A percentile compares a stretch with the other conserved stretches of the same genome.
Conservation (phyloP, 2,797 vertebrate genomes). For the Staurois parvus region DNA sequence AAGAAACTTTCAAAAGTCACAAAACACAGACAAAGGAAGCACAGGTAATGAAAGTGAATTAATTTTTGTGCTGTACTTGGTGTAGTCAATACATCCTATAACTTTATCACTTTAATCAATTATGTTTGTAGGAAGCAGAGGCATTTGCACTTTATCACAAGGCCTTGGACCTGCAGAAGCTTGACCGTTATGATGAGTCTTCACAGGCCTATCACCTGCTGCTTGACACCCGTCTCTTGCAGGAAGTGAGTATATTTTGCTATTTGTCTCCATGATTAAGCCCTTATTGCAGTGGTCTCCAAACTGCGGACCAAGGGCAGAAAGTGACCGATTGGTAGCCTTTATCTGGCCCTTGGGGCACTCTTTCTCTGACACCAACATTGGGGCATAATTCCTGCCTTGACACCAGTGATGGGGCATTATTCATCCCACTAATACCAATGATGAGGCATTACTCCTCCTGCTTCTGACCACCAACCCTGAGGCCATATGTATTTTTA, state of each 20-base stretch:
- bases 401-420: too few relatives aligned
- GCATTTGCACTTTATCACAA: slow-evolving; percentile 97
- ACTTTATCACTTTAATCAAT: slow-evolving; percentile 2
- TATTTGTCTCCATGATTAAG: too few relatives aligned
- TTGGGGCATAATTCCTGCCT: too few relatives aligned
- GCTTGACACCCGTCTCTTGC: slow-evolving; percentile 90
- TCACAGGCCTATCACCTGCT: slow-evolving; percentile 94
- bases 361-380: too few relatives aligned
- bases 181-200: slow-evolving; percentile 95
- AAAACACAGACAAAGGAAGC: slow-evolving; percentile 97
- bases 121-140: slow-evolving; percentile 88
- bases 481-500: too few relatives aligned
- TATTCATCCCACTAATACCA: too few relatives aligned
- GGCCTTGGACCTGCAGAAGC: slow-evolving; percentile 97
- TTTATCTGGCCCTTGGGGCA: too few relatives aligned
- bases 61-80: background rate
- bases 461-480: too few relatives aligned
- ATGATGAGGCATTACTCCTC: too few relatives aligned
- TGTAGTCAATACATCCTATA: background rate
- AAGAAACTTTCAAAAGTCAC: slow-evolving; percentile 87
- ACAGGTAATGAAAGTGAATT: slow-evolving; percentile 77
- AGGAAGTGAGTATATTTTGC: slow-evolving; percentile 83
- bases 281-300: too few relatives aligned
- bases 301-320: too few relatives aligned
- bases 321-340: too few relatives aligned